Evolutionary conservation across 2,113 vertebrate species (phyloP), one percentile per base, ranked within the genome.

Genomic region (Brienomyrus longianalis): DNA sequence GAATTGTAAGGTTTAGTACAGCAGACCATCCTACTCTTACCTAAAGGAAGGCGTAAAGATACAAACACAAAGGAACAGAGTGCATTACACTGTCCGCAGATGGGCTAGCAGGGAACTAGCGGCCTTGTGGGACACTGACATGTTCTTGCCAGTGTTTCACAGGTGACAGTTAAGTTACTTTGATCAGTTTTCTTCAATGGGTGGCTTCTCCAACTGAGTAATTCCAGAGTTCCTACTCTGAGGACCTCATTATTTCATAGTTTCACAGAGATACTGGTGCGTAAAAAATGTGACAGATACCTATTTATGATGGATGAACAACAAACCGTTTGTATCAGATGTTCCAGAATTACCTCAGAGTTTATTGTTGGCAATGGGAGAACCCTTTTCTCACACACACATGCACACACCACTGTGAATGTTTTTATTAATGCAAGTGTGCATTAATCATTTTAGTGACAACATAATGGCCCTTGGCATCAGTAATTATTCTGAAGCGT

Each of bases 401-500:
- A 39, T 17, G 31, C 31, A 74, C 35, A 77, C 15, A 19, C 35
- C 5, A 39, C 13, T 43, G 43, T 80, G 15, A 23, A 45, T 85
- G 39, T 85, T 85, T 50, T 48, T 48, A 10, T 48, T 84, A 43
- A 43, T 84, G 8, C 45, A 84, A 45, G 8, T n/a, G 21, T 86
- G 27, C 48, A 86, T 51, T 52, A 86, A 86, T 86, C 50, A 86
- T 48, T 52, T 27, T 35, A 86, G 50, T 86, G 85, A 86, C 85
- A 86, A 52, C 85, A 86, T 86, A 86, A 86, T 86, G 23, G 23
- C 19, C 52, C 23, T 35, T 52, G 85, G 47, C 85, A 86, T 54
- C n/a, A 31, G 10, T 54, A 86, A 54, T 86, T 86, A 86, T 86
- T 86, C 13, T 6, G 50, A 13, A 51, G 85, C 27, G 1, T 52